A percentile compares a stretch with the other conserved stretches of the same genome.
Conservation (phyloP, 2,113 vertebrate species). For the Chlorodrepanis virens region DNA sequence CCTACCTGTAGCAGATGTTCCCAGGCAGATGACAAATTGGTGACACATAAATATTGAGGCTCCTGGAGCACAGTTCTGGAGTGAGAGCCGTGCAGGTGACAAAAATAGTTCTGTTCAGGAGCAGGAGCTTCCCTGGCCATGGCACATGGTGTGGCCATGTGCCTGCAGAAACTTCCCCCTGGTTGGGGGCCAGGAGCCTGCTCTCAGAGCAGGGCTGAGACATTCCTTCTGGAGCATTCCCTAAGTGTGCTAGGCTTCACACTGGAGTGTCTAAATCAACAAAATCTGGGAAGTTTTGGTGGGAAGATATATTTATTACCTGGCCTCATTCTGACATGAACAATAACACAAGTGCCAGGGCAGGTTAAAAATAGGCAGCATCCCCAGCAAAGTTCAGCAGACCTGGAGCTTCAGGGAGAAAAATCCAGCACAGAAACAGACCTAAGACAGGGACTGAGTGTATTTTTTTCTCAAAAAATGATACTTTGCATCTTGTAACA, state of each 20-base stretch:
- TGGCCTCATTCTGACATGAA: slow-evolving; percentile 63
- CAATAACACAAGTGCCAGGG: slow-evolving; percentile 18
- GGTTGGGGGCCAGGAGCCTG: not conserved
- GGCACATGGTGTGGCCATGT: not conserved
- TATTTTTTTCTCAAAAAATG: not conserved
- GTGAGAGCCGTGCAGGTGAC: not conserved
- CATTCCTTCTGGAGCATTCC: not conserved
- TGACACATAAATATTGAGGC: not conserved
- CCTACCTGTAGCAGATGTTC: not conserved
- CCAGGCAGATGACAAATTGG: not conserved
- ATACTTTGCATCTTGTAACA: not conserved
- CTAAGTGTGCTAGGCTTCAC: not conserved
- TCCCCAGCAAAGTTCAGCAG: slow-evolving; percentile 46
- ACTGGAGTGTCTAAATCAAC: not conserved
- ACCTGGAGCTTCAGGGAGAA: slow-evolving; percentile 1
- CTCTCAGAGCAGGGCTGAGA: not conserved
- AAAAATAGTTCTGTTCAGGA: not conserved
- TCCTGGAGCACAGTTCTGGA: not conserved
- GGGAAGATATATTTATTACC: slow-evolving; percentile 17
- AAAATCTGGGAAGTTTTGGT: slow-evolving; percentile 8
- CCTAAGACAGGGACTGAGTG: not conserved
- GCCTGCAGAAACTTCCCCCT: not conserved
- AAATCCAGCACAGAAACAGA: not conserved
- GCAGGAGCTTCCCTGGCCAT: not conserved
- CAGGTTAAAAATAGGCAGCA: slow-evolving; percentile 56